Conservation (phyloP, 35 echinoderm and acorn worm species). For the Anneissia japonica region DNA sequence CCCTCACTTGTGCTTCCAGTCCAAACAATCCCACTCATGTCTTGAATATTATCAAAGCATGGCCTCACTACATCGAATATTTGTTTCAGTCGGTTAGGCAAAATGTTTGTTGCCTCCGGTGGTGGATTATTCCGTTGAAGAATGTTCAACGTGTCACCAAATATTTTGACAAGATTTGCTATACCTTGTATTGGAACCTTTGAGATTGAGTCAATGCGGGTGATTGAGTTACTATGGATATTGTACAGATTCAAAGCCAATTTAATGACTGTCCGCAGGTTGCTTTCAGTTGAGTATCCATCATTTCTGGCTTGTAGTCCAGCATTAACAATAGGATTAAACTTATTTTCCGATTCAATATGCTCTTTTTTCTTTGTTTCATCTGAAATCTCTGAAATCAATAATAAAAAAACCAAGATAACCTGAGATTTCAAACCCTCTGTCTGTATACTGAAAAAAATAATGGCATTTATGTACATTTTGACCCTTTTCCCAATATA, state of each 20-base stretch:
- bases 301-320: not conserved
- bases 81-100: not conserved
- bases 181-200: not conserved
- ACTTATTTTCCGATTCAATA: too few species aligned
- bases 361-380: too few species aligned
- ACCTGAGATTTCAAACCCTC: too few species aligned
- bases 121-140: not conserved
- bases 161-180: not conserved
- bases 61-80: not conserved
- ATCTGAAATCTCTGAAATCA: too few species aligned
- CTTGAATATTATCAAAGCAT: not conserved
- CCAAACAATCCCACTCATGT: not conserved
- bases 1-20: slow-evolving; percentile 5
- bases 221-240: not conserved
- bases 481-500: too few species aligned
- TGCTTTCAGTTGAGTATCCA: not conserved
- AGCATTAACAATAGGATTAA: too few species aligned
- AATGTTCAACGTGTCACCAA: not conserved
- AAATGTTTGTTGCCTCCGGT: not conserved
- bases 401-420: too few species aligned
- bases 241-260: not conserved
- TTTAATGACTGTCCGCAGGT: not conserved
- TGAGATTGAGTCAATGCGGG: not conserved
- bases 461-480: too few species aligned
- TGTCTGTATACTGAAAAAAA: too few species aligned